phyloP scores from a whole-genome alignment of 2,888 invertebrate genomes.

The Galeruca laticollis region DNA sequence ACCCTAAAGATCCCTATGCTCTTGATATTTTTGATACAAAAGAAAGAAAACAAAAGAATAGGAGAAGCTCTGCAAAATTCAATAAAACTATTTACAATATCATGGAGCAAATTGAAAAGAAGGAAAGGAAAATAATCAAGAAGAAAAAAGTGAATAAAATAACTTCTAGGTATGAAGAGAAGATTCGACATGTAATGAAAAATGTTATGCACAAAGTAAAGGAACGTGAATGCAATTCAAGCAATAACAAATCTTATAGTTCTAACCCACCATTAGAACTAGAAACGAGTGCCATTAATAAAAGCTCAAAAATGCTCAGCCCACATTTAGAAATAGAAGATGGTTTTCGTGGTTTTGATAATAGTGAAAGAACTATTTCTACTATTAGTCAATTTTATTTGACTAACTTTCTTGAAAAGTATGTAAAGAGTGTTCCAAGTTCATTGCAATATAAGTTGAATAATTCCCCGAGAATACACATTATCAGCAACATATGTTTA shows the following conservation, averaged over 20 bases:
- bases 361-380: background rate
- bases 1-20: conserved; percentile 38
- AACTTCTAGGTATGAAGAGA: conserved; percentile 23
- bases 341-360: conserved; percentile 20
- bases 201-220: conserved; percentile 35
- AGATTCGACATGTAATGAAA: conserved; percentile 26
- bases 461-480: background rate
- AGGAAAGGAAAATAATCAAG: conserved; percentile 29
- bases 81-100: conserved; percentile 31
- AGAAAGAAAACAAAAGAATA: conserved; percentile 1
- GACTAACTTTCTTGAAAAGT: background rate
- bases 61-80: conserved; percentile 29
- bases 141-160: conserved; percentile 20
- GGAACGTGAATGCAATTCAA: conserved; percentile 14
- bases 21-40: conserved; percentile 38
- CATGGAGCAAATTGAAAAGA: conserved; percentile 29
- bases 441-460: background rate
- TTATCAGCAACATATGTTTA: background rate
- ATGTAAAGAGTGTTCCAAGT: background rate
- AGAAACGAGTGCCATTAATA: background rate
- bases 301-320: background rate
- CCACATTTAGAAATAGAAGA: background rate
- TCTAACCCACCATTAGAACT: background rate
- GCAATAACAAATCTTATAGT: background rate
- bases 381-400: background rate